Base-by-base conservation (phyloP, 2,113 vertebrate genomes). In the Xerus inauris region DNA sequence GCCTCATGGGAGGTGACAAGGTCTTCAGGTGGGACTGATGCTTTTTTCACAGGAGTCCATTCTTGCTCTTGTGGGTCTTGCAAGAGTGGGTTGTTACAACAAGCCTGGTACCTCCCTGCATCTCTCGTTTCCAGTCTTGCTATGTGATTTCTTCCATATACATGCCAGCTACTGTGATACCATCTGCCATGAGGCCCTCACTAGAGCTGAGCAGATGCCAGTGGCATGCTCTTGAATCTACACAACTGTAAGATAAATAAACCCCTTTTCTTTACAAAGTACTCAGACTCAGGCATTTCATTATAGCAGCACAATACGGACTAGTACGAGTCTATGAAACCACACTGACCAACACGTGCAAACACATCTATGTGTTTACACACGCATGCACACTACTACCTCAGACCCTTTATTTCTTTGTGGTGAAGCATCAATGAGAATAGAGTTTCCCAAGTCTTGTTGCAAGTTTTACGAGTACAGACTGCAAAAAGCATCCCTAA, bases 301-400 rank as follows among this genome's bases (percentile, higher is more conserved):
- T 65, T 82, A n/a, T 30, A 72, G 42, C 67, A 65, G 42, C 8
- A 75, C 24, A 64, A 62, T 6, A 54, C 62, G 47, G 76, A 65
- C 6, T 14, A 51, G 17, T 20, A 49, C 13, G 4, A 72, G 42
- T 71, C 65, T 64, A 45, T 54, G 42, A 92, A 86, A 59, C 67
- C 19, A 28, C 1, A 62, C 12, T 8, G 28, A 64, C n/a, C n/a
- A n/a, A n/a, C 11, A 72, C 10, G 54, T 2, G 9, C 38, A 71
- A 38, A 51, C 8, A 89, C 8, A 40, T 24, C 20, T 5, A 47
- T 13, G n/a, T 2, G 0, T 24, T 59, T 49, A n/a, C 26, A 83
- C 42, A 76, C 0, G 0, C 5, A 28, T 0, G 12, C 0, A 4
- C 64, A 28, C 16, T 19, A 5, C 6, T 62, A 20, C 49, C 54